Evolutionary conservation across 2,888 invertebrate genomes (phyloP).

Genomic region (Matsumyia berberina): DNA sequence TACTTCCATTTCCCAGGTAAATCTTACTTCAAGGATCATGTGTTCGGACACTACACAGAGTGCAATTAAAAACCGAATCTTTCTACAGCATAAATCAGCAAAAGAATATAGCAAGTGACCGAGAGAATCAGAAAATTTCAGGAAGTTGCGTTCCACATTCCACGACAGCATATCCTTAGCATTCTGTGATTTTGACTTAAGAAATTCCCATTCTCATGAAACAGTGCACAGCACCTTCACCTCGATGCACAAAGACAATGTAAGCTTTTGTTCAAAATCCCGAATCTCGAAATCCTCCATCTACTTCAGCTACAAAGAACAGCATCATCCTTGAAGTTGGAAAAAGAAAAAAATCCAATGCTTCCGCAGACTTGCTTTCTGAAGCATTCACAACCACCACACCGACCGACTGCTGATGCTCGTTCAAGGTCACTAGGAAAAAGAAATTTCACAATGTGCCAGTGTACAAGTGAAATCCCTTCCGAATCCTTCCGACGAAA

Average conservation of each 20-base stretch:
- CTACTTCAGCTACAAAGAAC: conserved; percentile 24
- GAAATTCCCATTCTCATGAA: background rate
- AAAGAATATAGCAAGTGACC: too few species aligned
- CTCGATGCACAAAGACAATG: conserved; percentile 5
- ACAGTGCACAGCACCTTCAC: conserved; percentile 5
- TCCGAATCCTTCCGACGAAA: conserved; percentile 56
- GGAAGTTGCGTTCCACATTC: background rate
- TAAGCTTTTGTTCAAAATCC: conserved; percentile 4
- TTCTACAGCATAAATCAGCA: too few species aligned
- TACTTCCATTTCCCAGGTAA: too few species aligned
- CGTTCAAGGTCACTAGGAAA: conserved; percentile 45
- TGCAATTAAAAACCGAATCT: too few species aligned
- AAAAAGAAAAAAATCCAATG: background rate
- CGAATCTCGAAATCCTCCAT: conserved; percentile 10
- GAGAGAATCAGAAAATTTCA: background rate
- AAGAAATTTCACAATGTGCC: conserved; percentile 24
- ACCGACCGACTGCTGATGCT: background rate
- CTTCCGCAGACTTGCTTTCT: conserved; percentile 14
- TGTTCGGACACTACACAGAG: too few species aligned
- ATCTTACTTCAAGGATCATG: too few species aligned
- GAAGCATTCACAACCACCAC: background rate
- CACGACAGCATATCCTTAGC: background rate
- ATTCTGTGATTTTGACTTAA: background rate
- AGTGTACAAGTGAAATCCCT: conserved; percentile 38
- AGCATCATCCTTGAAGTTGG: conserved; percentile 20